Conservation (phyloP, 1,140 invertebrate species). For the Drosophila santomea region DNA sequence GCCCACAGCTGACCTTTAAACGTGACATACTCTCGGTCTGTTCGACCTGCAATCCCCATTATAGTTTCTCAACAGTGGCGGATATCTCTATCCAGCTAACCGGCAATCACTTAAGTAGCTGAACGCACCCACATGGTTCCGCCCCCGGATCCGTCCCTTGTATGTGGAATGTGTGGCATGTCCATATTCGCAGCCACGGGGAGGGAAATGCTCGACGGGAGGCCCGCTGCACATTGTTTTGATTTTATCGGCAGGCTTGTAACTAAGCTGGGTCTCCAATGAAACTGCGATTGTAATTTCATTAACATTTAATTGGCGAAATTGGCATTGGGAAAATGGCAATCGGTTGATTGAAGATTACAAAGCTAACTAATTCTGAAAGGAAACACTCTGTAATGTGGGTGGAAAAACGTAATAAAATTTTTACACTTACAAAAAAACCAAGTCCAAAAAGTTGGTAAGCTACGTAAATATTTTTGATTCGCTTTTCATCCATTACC, state of each 20-base stretch:
- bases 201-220: slow-evolving; percentile 40
- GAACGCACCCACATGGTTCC: slow-evolving; percentile 56
- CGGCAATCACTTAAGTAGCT: slow-evolving; percentile 73
- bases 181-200: slow-evolving; percentile 18
- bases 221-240: slow-evolving; percentile 26
- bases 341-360: slow-evolving; percentile 21
- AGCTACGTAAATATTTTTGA: too few species aligned
- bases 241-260: slow-evolving; percentile 56
- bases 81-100: slow-evolving; percentile 48
- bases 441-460: too few species aligned
- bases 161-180: background rate
- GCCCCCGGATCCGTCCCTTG: slow-evolving; percentile 9
- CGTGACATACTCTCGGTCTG: slow-evolving; percentile 40
- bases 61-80: slow-evolving; percentile 54
- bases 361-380: slow-evolving; percentile 7
- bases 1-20: slow-evolving; percentile 69
- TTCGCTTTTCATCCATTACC: too few species aligned
- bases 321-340: slow-evolving; percentile 35
- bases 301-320: slow-evolving; percentile 53
- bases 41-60: slow-evolving; percentile 16
- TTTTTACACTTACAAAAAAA: too few species aligned
- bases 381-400: background rate
- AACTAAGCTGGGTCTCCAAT: slow-evolving; percentile 22
- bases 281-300: slow-evolving; percentile 52
- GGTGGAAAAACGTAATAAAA: slow-evolving; percentile 11